Percentiles rank a stretch among this genome's conserved stretches.
Evolutionary conservation across 2,113 vertebrate species (phyloP).

Genomic region (Carollia perspicillata): DNA sequence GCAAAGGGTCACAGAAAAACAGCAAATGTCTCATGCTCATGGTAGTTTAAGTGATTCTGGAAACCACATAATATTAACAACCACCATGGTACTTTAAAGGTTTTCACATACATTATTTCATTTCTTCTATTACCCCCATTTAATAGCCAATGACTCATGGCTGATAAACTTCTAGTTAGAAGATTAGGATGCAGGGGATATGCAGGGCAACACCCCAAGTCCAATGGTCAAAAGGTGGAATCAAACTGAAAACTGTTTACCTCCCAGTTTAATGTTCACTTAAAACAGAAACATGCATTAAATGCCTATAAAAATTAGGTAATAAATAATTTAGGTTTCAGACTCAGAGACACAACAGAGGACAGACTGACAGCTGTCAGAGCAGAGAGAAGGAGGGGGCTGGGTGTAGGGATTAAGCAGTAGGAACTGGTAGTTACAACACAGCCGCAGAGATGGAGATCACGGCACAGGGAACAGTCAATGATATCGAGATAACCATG

Average conservation of each 20-base stretch:
- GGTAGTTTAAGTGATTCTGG: background rate
- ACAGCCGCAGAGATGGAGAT: background rate
- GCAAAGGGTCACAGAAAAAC: constrained; percentile 35
- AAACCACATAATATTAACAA: background rate
- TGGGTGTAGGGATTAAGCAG: background rate
- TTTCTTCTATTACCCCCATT: constrained; percentile 18
- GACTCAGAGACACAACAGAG: background rate
- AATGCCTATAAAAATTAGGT: constrained; percentile 13
- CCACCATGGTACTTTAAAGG: background rate
- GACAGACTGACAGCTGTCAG: background rate
- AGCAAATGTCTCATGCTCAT: background rate
- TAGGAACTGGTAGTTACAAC: background rate
- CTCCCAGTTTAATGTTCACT: background rate
- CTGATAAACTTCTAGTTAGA: constrained; percentile 22
- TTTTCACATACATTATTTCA: constrained; percentile 28
- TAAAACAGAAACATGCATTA: constrained; percentile 25
- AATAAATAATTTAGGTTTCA: constrained; percentile 5
- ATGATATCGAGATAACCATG: background rate
- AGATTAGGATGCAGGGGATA: constrained; percentile 20
- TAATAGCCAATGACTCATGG: background rate
- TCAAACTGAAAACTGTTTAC: constrained; percentile 22
- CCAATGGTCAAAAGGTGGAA: constrained; percentile 12
- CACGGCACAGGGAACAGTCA: background rate
- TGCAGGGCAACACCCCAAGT: background rate
- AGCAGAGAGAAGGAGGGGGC: background rate